Base-by-base conservation (phyloP, 2,888 invertebrate species). In the Koerneria pararmatus region DNA sequence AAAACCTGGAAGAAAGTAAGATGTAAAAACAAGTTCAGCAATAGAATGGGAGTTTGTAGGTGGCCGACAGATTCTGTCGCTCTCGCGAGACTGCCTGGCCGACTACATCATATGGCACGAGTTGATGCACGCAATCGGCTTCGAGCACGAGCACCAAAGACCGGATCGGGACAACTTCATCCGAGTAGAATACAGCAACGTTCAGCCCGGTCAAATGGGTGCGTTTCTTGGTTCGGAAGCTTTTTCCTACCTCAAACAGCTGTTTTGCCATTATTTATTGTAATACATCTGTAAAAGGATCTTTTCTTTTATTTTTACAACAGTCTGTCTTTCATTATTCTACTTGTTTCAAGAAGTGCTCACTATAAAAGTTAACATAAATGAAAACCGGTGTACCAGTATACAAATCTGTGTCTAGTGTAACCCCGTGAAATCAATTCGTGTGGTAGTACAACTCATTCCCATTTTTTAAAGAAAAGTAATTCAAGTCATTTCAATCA, bases 81-180 rank as follows among this genome's bases (percentile, higher is more conserved):
- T 77, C 22, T 72, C 75, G 1, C 65, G 61, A n/a, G 77, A 77
- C 49, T 77, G 77, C 61, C 63, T 77, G 5, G 77, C 74, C 46
- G 74, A 77, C 56, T 77, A 75, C 61, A 77, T 77, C 22, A 77
- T 77, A 41, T 77, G 75, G 74, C 77, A 77, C 60, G 77, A 77
- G 67, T 68, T 73, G 15, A 54, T 67, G 15, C 67, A 67, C 31
- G 67, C 63, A 0, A 35, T 67, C 22, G 67, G 67, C 41, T 67
- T 67, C 37, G 67, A 67, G 34, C 67, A 67, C 34, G 67, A 67
- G 27, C 67, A 67, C 51, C 67, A 67, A 35, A 29, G 67, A 37
- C 67, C 67, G 2, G 67, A 67, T 31, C 24, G 63, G 27, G 67
- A 67, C 37, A 19, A 32, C 1, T 67, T 62, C 57, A 67, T 67